phyloP scores from a whole-genome alignment of 1,140 invertebrate species.

The Wiebesia pumilae region DNA sequence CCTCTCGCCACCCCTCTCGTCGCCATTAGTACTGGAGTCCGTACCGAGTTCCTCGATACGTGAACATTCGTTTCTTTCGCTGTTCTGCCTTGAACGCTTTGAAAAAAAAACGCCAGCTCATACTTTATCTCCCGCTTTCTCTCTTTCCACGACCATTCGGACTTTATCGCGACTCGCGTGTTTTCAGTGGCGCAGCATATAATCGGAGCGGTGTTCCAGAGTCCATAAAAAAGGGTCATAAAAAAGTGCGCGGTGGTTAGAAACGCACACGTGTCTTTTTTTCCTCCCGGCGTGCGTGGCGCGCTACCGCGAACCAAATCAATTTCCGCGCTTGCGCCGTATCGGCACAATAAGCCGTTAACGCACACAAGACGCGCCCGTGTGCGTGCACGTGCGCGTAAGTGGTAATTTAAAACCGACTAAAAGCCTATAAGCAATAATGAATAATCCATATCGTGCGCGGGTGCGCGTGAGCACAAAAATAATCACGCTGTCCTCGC shows the following conservation, averaged over 20 bases:
- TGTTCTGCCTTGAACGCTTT: not conserved
- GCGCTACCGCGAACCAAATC: conserved; percentile 16
- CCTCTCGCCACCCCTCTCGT: not conserved
- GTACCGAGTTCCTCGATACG: no score
- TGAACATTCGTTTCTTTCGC: not conserved
- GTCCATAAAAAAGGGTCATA: conserved; percentile 27
- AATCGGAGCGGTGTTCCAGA: not conserved
- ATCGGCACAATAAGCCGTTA: not conserved
- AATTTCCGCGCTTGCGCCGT: conserved; percentile 35
- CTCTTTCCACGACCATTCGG: conserved; percentile 3
- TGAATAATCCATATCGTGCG: conserved; percentile 28
- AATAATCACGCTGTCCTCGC: conserved; percentile 14
- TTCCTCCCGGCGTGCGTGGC: not conserved
- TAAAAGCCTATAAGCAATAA: conserved; percentile 27
- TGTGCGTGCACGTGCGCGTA: not conserved
- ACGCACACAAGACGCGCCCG: not conserved
- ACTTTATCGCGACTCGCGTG: not conserved
- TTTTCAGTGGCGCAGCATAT: not conserved
- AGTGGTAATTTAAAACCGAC: conserved; percentile 18
- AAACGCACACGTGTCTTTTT: conserved; percentile 22
- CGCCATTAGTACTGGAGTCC: not conserved
- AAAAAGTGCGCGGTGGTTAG: conserved; percentile 6
- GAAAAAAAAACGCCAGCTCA: conserved; percentile 1
- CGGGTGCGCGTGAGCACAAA: not conserved
- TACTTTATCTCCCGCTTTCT: conserved; percentile 6